Evolutionary conservation across 2,888 invertebrate species (phyloP).

Genomic region (Parelbella ahira): DNA sequence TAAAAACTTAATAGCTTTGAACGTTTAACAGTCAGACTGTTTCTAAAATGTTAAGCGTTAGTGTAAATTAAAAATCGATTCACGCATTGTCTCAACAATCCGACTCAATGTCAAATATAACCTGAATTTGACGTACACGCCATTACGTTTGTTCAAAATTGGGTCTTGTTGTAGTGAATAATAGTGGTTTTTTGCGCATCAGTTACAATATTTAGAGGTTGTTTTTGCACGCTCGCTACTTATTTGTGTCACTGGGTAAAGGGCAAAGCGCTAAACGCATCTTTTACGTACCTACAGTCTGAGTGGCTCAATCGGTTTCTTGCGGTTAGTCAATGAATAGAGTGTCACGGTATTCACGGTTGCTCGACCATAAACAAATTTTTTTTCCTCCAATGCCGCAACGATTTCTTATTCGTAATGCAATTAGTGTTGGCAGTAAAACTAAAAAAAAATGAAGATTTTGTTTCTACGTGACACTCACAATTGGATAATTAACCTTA

Average conservation of each 20-base stretch:
- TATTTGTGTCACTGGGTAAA: slow-evolving; percentile 75
- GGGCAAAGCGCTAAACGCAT: slow-evolving; percentile 53
- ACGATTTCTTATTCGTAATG: slow-evolving; percentile 16
- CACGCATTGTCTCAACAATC: slow-evolving; percentile 54
- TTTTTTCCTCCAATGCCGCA: slow-evolving; percentile 18
- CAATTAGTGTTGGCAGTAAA: slow-evolving; percentile 17
- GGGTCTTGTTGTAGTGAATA: slow-evolving; percentile 33
- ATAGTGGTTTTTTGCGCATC: slow-evolving; percentile 37
- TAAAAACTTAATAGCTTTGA: slow-evolving; percentile 1
- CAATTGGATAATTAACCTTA: slow-evolving; percentile 10
- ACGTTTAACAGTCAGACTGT: background rate
- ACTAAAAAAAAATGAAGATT: slow-evolving; percentile 9
- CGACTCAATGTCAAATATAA: slow-evolving; percentile 66
- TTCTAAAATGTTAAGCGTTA: slow-evolving; percentile 28
- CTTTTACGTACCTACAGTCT: slow-evolving; percentile 37
- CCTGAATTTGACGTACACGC: slow-evolving; percentile 40
- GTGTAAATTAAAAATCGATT: slow-evolving; percentile 52
- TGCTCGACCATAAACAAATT: slow-evolving; percentile 36
- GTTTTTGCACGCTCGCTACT: slow-evolving; percentile 45
- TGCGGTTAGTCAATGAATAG: slow-evolving; percentile 41
- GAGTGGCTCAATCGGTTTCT: slow-evolving; percentile 27
- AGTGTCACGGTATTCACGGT: slow-evolving; percentile 33
- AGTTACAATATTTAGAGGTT: slow-evolving; percentile 36
- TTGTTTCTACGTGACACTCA: slow-evolving; percentile 6
- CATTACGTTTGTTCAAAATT: slow-evolving; percentile 33